Evolutionary conservation across 2,888 invertebrate genomes (phyloP).

Genomic region (Hirtodrosophila trivittata): DNA sequence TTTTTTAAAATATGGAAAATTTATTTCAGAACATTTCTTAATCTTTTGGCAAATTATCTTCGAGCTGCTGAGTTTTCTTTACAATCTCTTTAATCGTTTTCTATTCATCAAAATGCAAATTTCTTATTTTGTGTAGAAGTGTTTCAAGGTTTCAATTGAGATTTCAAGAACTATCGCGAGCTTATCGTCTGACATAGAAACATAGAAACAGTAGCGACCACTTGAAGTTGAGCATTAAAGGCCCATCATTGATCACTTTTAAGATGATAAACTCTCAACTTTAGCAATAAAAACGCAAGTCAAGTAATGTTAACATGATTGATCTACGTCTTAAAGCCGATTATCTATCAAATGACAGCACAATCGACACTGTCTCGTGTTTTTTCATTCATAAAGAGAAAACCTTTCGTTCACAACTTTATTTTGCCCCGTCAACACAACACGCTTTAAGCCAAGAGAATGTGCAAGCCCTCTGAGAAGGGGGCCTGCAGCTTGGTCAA

Average conservation of each 20-base stretch:
- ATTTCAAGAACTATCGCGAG: too few relatives aligned
- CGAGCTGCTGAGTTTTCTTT: too few relatives aligned
- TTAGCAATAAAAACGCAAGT: conserved; percentile 9
- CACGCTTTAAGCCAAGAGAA: conserved; percentile 29
- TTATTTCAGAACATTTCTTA: too few relatives aligned
- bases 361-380: conserved; percentile 47
- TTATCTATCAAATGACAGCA: conserved; percentile 64
- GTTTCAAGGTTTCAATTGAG: too few relatives aligned
- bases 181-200: too few relatives aligned
- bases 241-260: conserved; percentile 10
- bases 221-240: too few relatives aligned
- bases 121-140: too few relatives aligned
- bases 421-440: conserved; percentile 20
- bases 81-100: too few relatives aligned
- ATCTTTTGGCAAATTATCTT: too few relatives aligned
- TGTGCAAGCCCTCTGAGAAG: conserved; percentile 35
- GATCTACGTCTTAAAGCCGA: conserved; percentile 41
- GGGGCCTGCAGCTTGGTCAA: conserved; percentile 55
- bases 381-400: conserved; percentile 66
- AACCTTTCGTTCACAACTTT: conserved; percentile 34
- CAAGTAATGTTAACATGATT: conserved; percentile 39
- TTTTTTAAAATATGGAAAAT: too few relatives aligned
- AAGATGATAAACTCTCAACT: conserved; percentile 38
- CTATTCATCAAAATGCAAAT: too few relatives aligned
- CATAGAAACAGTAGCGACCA: too few relatives aligned